Percentiles rank a stretch among this genome's conserved stretches.
These are phyloP conservation scores for Meiosimyza decipiens DNA, from an alignment of 2,888 invertebrate species.

Conservation along the genomic window DNA sequence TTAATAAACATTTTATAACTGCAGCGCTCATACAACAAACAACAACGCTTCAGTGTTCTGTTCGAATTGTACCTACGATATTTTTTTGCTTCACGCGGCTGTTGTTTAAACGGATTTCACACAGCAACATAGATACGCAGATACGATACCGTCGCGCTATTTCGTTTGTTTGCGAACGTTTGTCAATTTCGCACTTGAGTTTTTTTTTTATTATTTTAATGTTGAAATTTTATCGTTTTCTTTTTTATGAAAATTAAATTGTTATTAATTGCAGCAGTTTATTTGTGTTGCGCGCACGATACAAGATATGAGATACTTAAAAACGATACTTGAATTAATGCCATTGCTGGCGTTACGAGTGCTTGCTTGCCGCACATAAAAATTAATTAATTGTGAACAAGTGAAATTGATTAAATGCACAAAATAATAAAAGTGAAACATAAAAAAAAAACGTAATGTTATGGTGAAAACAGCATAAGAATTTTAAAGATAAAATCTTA, in stretches of 20 bases:
- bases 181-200: slow-evolving; percentile 17
- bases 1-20: slow-evolving; percentile 27
- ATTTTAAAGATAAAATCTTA: slow-evolving; percentile 6
- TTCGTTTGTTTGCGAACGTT: slow-evolving; percentile 6
- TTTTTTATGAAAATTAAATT: slow-evolving; percentile 8
- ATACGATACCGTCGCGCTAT: neutral
- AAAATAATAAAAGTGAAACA: neutral
- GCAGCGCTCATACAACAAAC: too few relatives aligned
- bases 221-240: neutral
- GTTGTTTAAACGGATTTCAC: slow-evolving; percentile 20
- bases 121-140: slow-evolving; percentile 12
- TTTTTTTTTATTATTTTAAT: neutral
- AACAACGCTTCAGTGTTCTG: too few relatives aligned
- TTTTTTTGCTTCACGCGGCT: too few relatives aligned
- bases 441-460: neutral
- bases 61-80: too few relatives aligned
- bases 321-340: too few relatives aligned
- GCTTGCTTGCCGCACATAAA: too few relatives aligned
- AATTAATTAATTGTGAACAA: slow-evolving; percentile 3
- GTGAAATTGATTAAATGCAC: neutral
- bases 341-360: too few relatives aligned
- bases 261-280: too few relatives aligned
- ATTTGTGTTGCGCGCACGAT: too few relatives aligned
- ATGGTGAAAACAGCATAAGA: neutral
- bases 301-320: too few relatives aligned